Conservation (phyloP, 2,113 vertebrate species). For the Lutjanus erythropterus region DNA sequence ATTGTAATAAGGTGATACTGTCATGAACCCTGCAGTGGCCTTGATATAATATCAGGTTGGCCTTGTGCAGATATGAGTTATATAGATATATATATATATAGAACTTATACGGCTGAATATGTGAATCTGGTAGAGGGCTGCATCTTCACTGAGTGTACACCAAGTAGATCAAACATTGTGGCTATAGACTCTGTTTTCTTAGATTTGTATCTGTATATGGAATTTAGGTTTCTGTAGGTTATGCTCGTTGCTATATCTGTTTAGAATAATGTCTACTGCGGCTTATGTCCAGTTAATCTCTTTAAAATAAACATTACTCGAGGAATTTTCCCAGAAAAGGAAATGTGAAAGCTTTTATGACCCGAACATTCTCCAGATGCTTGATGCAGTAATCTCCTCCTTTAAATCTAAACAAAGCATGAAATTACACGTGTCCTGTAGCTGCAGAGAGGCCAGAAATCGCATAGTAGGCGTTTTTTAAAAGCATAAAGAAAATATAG, state of each 20-base stretch:
- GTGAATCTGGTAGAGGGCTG: not conserved
- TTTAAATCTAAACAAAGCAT: conserved; percentile 12
- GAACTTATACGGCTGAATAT: no score
- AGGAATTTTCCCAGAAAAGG: not conserved
- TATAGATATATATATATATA: no score
- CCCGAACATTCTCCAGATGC: not conserved
- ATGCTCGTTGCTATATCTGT: not conserved
- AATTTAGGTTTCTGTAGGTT: not conserved
- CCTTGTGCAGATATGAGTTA: no score
- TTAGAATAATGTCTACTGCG: not conserved
- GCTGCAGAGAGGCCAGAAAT: not conserved
- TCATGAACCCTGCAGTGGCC: not conserved
- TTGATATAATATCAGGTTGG: no score
- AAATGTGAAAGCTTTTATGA: not conserved
- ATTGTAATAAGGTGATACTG: no score
- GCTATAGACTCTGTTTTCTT: not conserved
- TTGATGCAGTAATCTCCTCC: not conserved
- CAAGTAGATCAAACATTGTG: not conserved
- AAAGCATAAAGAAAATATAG: conserved; percentile 17
- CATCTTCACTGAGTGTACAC: not conserved
- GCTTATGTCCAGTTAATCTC: not conserved
- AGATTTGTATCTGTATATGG: not conserved
- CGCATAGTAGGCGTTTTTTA: not conserved
- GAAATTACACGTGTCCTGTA: not conserved
- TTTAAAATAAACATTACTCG: conserved; percentile 13